phyloP scores from a whole-genome alignment of 2,888 invertebrate genomes.

The Chloromyia formosa region DNA sequence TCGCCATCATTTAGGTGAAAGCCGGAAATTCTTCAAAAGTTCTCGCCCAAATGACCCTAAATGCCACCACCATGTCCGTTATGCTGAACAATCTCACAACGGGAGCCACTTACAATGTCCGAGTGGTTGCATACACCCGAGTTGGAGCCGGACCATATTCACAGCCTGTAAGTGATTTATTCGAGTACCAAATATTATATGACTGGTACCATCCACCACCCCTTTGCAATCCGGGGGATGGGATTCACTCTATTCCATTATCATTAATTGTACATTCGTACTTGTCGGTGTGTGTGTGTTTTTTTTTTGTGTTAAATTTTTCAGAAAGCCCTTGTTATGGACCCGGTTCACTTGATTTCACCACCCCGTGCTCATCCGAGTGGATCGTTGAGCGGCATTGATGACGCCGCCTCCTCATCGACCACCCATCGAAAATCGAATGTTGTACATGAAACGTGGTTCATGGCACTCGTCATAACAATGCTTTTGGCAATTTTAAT shows the following conservation, averaged over 20 bases:
- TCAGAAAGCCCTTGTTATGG: conserved; percentile 63
- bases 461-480: conserved; percentile 62
- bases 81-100: conserved; percentile 87
- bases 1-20: conserved; percentile 56
- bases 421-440: conserved; percentile 62
- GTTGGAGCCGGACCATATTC: conserved; percentile 91
- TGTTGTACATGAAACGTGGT: conserved; percentile 63
- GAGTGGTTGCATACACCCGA: conserved; percentile 88
- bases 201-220: conserved; percentile 15
- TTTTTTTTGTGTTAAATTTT: conserved; percentile 43
- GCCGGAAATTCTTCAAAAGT: conserved; percentile 67
- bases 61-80: conserved; percentile 88
- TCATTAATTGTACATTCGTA: too few relatives aligned
- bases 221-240: neutral
- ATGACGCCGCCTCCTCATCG: conserved; percentile 60
- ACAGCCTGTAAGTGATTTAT: conserved; percentile 69
- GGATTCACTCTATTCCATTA: too few relatives aligned
- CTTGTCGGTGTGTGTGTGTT: conserved; percentile 17
- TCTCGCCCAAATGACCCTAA: conserved; percentile 84
- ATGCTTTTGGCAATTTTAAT: conserved; percentile 60
- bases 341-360: conserved; percentile 63
- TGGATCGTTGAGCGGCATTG: conserved; percentile 62
- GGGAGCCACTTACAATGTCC: conserved; percentile 86
- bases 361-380: conserved; percentile 65
- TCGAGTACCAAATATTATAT: conserved; percentile 20